These are phyloP conservation scores for Phrynosoma blainvillii DNA, from an alignment of 2,113 vertebrate genomes.

Conservation along the genomic window DNA sequence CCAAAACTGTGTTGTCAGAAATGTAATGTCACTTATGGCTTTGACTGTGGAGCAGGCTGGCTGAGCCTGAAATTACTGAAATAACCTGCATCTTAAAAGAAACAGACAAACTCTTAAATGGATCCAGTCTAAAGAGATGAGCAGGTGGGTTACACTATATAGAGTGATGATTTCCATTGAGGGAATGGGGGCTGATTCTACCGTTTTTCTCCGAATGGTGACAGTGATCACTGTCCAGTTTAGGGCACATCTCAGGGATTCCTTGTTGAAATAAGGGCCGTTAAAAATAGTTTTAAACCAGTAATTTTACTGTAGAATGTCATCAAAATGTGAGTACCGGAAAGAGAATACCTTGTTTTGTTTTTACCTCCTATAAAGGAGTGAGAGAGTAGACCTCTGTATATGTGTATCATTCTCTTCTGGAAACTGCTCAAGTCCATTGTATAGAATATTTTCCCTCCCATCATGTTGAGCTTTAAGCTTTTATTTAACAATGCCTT, in stretches of 20 bases:
- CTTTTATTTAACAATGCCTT: conserved; percentile 84
- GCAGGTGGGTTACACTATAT: conserved; percentile 44
- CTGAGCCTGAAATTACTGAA: conserved; percentile 65
- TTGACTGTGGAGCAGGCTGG: conserved; percentile 60
- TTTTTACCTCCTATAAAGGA: conserved; percentile 64
- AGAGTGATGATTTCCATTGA: conserved; percentile 62
- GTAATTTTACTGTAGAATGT: conserved; percentile 75
- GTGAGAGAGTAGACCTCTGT: conserved; percentile 56
- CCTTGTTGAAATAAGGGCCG: conserved; percentile 84
- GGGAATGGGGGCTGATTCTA: conserved; percentile 60
- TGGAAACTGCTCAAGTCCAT: conserved; percentile 74
- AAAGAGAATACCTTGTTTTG: conserved; percentile 71
- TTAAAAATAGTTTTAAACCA: conserved; percentile 63
- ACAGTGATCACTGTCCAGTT: conserved; percentile 75
- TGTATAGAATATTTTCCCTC: conserved; percentile 68
- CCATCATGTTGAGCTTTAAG: conserved; percentile 82
- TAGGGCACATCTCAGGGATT: conserved; percentile 88
- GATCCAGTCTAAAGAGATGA: conserved; percentile 52
- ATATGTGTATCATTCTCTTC: conserved; percentile 68
- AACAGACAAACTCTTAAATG: conserved; percentile 39
- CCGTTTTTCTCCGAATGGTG: conserved; percentile 78
- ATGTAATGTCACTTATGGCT: conserved; percentile 54
- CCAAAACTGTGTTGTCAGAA: conserved; percentile 68
- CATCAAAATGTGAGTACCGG: conserved; percentile 73
- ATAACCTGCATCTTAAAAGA: conserved; percentile 42